Percentiles rank a stretch among this genome's conserved stretches.
Conservation (phyloP, 2,113 vertebrate species). For the Cephalopholis sonnerati region DNA sequence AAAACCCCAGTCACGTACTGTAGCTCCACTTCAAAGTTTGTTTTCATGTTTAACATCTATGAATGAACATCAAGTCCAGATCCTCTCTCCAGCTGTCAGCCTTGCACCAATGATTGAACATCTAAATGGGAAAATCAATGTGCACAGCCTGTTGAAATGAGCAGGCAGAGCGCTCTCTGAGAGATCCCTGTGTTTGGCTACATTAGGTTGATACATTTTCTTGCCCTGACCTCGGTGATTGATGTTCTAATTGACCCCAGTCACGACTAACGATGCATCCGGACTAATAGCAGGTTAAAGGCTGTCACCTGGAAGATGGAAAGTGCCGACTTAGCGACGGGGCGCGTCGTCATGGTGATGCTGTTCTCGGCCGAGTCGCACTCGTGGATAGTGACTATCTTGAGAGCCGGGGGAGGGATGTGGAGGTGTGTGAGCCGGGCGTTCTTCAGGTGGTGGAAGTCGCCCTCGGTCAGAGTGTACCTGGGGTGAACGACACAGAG, state of each 20-base stretch:
- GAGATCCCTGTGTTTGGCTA: conserved; percentile 34
- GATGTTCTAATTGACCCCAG: conserved; percentile 47
- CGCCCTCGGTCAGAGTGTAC: conserved; percentile 97
- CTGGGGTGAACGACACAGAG: conserved; percentile 72
- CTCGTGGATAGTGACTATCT: conserved; percentile 97
- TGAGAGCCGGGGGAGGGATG: conserved; percentile 89
- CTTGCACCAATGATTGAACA: conserved; percentile 16
- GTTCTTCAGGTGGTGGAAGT: conserved; percentile 98
- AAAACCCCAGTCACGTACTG: neutral
- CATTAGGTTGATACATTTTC: conserved; percentile 41
- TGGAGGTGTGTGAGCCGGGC: conserved; percentile 95
- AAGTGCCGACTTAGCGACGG: conserved; percentile 88
- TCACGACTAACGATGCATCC: conserved; percentile 39
- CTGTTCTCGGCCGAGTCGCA: conserved; percentile 93
- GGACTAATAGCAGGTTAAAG: conserved; percentile 35
- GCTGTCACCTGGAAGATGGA: conserved; percentile 95
- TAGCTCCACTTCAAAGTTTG: neutral
- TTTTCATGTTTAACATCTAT: conserved; percentile 11
- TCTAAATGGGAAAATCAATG: conserved; percentile 59
- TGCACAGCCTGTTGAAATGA: conserved; percentile 33
- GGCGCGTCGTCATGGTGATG: conserved; percentile 86
- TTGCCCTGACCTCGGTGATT: conserved; percentile 34
- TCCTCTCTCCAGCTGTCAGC: neutral
- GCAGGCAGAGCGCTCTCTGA: conserved; percentile 15
- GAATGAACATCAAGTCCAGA: neutral